phyloP scores from a whole-genome alignment of 2,888 invertebrate genomes.

The Bellardia pandia region DNA sequence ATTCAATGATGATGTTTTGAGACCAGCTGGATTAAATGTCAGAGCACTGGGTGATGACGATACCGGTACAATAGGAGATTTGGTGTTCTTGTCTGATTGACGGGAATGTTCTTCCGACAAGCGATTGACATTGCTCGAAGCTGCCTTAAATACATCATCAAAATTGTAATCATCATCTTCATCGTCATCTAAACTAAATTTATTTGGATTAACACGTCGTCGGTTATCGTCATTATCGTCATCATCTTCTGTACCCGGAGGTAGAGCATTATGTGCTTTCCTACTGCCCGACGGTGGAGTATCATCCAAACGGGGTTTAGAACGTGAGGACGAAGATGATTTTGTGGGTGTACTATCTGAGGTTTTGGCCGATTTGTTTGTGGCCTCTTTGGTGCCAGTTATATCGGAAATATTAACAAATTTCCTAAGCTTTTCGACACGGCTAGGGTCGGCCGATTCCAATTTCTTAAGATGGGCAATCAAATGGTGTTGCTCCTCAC shows the following conservation, averaged over 20 bases:
- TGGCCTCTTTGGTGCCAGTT: conserved; percentile 69
- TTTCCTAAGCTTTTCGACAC: conserved; percentile 91
- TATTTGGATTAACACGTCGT: conserved; percentile 78
- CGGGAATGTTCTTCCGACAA: conserved; percentile 81
- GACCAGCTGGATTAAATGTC: conserved; percentile 80
- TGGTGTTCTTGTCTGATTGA: conserved; percentile 78
- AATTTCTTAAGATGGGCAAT: conserved; percentile 92
- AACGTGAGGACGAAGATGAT: conserved; percentile 49
- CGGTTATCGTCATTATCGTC: conserved; percentile 74
- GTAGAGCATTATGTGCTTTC: conserved; percentile 44
- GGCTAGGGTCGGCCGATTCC: conserved; percentile 89
- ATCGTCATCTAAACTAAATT: conserved; percentile 86
- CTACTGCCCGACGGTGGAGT: conserved; percentile 60
- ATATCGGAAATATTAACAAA: conserved; percentile 87
- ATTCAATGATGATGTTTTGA: conserved; percentile 79
- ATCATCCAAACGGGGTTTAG: conserved; percentile 64
- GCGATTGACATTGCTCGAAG: conserved; percentile 89
- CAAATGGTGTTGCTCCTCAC: conserved; percentile 92
- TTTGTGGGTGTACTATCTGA: conserved; percentile 48
- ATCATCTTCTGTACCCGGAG: conserved; percentile 74
- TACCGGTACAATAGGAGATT: conserved; percentile 69
- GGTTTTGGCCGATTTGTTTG: conserved; percentile 57
- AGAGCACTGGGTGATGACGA: conserved; percentile 77
- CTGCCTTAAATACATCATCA: conserved; percentile 92
- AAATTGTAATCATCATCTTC: conserved; percentile 93